Evolutionary conservation across 2,113 vertebrate species (phyloP).

Genomic region (Merops nubicus): DNA sequence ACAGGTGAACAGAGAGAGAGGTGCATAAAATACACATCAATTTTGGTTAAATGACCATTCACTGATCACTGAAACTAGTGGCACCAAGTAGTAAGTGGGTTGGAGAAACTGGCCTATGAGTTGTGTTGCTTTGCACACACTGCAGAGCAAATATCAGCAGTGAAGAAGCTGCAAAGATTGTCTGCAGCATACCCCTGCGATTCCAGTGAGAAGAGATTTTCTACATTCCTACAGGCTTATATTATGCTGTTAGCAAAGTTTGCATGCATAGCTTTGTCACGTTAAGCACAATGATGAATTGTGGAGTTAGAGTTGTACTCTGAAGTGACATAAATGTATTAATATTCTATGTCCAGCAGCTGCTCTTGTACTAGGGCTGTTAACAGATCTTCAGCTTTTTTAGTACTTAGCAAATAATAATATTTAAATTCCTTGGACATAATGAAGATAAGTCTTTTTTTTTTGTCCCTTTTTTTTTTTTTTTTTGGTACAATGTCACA

Average conservation of each 20-base stretch:
- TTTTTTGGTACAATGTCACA: not conserved
- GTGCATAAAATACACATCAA: not conserved
- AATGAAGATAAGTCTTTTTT: constrained; percentile 6
- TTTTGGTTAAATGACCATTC: not conserved
- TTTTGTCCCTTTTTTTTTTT: not conserved
- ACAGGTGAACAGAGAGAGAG: not conserved
- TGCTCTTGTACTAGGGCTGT: not conserved
- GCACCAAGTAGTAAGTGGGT: not conserved
- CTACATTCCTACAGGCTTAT: not conserved
- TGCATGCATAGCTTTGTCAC: not conserved
- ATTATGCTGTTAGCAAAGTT: not conserved
- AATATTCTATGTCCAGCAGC: not conserved
- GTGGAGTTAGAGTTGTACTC: not conserved
- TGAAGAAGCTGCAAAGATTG: not conserved
- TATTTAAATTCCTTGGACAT: constrained; percentile 26
- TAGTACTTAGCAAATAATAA: constrained; percentile 20
- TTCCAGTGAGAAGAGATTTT: not conserved
- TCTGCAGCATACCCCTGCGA: no score
- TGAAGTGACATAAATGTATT: not conserved
- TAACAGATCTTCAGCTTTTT: not conserved
- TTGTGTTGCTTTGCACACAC: not conserved
- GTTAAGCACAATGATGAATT: not conserved
- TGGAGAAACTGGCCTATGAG: not conserved
- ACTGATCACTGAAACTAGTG: not conserved
- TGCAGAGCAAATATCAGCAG: not conserved